Evolutionary conservation across 1,140 invertebrate genomes (phyloP), one percentile per base, ranked within the genome.

Genomic region (Polyergus mexicanus): DNA sequence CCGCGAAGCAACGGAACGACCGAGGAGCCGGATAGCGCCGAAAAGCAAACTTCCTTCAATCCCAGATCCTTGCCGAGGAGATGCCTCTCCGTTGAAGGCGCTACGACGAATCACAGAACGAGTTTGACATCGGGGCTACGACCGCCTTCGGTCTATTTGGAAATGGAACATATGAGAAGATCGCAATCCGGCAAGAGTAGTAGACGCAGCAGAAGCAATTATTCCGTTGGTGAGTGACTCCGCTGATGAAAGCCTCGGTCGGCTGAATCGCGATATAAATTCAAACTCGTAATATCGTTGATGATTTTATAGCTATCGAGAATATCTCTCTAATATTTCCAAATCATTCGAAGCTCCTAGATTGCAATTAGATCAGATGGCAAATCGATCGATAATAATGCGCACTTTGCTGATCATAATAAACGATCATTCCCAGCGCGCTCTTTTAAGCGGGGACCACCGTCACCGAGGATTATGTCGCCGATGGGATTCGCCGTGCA

Each of bases 391-490:
- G 25, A 28, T 28, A 75, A 75, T 65, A 51, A 58, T 7, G 25
- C 44, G 28, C 62, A 25, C 22, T 28, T 28, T 25, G 38, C 41
- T 62, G 10, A 65, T 76, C 32, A 22, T 63, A 51, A 19, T 51
- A 63, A 62, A 69, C 68, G 66, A 13, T 10, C 76, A 28, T 74
- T 7, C 66, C 44, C 71, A 95, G 94, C 91, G 65, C 92, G 93
- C 72, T 90, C 92, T 6, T 93, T 95, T 44, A 91, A 93, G 88
- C 87, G 91, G 19, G 94, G 94, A 58, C 90, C 92, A 0, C 93
- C 95, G 8, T 96, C 96, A 3, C 96, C 96, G 6, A 95, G 96
- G 22, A 96, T 97, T 47, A 97, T 97, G 96, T 96, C 96, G 0
- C 96, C 97, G 2, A 95, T 97, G 94, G 96, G 97, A 6, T 97